Conservation (phyloP, 2,113 vertebrate genomes). For the Aepyceros melampus region DNA sequence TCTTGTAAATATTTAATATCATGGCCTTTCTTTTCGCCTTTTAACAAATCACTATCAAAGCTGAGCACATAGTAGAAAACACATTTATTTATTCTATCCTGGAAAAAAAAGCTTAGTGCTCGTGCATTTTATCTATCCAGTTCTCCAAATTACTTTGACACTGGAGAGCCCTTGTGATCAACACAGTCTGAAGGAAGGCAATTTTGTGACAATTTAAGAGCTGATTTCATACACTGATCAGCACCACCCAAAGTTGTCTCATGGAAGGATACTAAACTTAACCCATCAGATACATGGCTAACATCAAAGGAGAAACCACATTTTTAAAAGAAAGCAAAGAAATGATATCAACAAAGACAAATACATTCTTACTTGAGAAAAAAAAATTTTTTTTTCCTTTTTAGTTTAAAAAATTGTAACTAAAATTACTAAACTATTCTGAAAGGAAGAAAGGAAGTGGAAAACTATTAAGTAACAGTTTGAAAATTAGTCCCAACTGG, state of each 20-base stretch:
- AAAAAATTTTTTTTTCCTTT: neutral
- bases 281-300: conserved; percentile 57
- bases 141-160: conserved; percentile 85
- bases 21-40: conserved; percentile 77
- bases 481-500: neutral
- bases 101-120: conserved; percentile 78
- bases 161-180: conserved; percentile 83
- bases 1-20: conserved; percentile 87
- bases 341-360: conserved; percentile 56
- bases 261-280: conserved; percentile 68
- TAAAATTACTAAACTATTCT: neutral
- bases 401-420: neutral
- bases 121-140: conserved; percentile 83
- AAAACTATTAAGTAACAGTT: conserved; percentile 24
- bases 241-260: conserved; percentile 75
- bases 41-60: conserved; percentile 83
- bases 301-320: conserved; percentile 68
- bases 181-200: conserved; percentile 80
- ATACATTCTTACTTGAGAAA: conserved; percentile 46
- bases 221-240: conserved; percentile 80
- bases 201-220: conserved; percentile 81
- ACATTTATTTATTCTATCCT: conserved; percentile 84
- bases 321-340: conserved; percentile 30
- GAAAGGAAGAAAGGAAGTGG: neutral
- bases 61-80: conserved; percentile 81